Percentiles rank a stretch among this genome's conserved stretches.
phyloP scores from a whole-genome alignment of 1,140 invertebrate species.

The Laupala kohalensis region DNA sequence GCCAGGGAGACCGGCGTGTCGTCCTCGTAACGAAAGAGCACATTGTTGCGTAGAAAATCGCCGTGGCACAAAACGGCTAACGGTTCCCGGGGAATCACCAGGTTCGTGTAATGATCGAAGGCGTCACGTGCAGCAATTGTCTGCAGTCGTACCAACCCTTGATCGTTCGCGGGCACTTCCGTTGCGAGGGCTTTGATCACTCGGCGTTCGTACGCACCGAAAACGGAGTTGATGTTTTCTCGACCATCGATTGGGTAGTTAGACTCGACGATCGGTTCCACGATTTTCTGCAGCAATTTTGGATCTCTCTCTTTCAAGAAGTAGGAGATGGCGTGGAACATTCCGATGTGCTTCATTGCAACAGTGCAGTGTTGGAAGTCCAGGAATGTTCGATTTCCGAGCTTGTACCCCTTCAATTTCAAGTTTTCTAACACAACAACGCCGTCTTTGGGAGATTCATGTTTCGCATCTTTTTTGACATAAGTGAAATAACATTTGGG shows the following conservation, averaged over 20 bases:
- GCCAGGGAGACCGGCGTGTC: conserved; percentile 19
- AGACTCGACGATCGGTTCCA: conserved; percentile 14
- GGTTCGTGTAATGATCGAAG: neutral
- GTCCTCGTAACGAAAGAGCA: conserved; percentile 21
- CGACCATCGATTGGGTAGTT: neutral
- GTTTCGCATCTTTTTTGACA: neutral
- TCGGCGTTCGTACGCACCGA: neutral
- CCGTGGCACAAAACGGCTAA: conserved; percentile 28
- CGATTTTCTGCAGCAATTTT: conserved; percentile 21
- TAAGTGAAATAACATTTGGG: conserved; percentile 4
- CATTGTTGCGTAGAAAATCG: conserved; percentile 29
- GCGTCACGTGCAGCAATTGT: neutral
- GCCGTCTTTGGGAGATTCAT: neutral
- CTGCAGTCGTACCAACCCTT: too few species aligned
- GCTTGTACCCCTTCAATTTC: conserved; percentile 11
- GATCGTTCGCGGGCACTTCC: neutral
- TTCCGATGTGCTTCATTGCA: conserved; percentile 24
- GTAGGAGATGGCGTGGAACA: conserved; percentile 28
- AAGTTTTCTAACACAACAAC: conserved; percentile 26
- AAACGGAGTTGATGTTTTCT: neutral
- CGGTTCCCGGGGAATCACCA: conserved; percentile 18
- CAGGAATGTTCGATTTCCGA: conserved; percentile 8
- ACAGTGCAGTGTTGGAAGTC: conserved; percentile 22
- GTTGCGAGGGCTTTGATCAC: neutral
- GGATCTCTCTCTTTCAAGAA: conserved; percentile 22